These are phyloP conservation scores for Agrilus biguttatus DNA, from an alignment of 2,888 invertebrate genomes.

Conservation along the genomic window DNA sequence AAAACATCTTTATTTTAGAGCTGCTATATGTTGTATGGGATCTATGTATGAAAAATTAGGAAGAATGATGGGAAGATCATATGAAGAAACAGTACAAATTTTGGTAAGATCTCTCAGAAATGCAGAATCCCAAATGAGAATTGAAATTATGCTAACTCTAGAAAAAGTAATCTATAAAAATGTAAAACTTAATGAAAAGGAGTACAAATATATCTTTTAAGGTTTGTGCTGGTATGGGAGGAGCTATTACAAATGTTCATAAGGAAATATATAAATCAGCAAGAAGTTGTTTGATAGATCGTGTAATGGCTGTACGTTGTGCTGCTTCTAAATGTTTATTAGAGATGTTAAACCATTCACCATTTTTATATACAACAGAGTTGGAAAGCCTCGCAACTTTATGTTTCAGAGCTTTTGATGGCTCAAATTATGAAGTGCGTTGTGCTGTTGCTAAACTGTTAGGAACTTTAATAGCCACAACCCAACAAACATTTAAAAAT, in stretches of 20 bases:
- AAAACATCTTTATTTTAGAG: slow-evolving; percentile 42
- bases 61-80: slow-evolving; percentile 96
- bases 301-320: slow-evolving; percentile 83
- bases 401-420: slow-evolving; percentile 83
- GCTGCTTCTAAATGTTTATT: slow-evolving; percentile 85
- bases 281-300: slow-evolving; percentile 74
- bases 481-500: slow-evolving; percentile 55
- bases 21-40: slow-evolving; percentile 89
- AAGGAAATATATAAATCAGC: slow-evolving; percentile 88
- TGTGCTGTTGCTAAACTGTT: slow-evolving; percentile 86
- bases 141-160: slow-evolving; percentile 93
- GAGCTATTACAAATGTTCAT: slow-evolving; percentile 71
- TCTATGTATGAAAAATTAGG: slow-evolving; percentile 97
- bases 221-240: slow-evolving; percentile 89
- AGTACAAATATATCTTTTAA: slow-evolving; percentile 18
- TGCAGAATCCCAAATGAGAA: slow-evolving; percentile 89
- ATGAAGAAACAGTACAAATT: slow-evolving; percentile 93
- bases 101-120: slow-evolving; percentile 80
- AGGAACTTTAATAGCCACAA: slow-evolving; percentile 74
- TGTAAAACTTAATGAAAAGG: background rate
- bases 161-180: slow-evolving; percentile 56
- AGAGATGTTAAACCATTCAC: slow-evolving; percentile 77
- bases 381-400: slow-evolving; percentile 83
- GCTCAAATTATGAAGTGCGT: slow-evolving; percentile 81
- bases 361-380: slow-evolving; percentile 74